These are phyloP conservation scores for Porites lutea DNA, from an alignment of 64 coral and sea anemone species.

Conservation along the genomic window DNA sequence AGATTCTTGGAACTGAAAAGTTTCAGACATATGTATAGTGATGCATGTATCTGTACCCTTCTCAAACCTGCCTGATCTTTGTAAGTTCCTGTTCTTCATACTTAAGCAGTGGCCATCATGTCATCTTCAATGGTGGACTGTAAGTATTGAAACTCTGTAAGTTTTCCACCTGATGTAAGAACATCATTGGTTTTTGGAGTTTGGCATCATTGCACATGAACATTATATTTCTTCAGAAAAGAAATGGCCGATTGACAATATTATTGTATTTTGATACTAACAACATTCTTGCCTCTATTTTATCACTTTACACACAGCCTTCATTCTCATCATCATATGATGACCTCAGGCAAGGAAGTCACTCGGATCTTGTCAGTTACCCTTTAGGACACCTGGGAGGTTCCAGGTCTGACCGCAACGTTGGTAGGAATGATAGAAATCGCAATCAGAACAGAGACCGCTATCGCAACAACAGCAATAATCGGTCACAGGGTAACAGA, in stretches of 20 bases:
- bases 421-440: conserved; percentile 48
- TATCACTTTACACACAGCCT: conserved; percentile 68
- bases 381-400: conserved; percentile 15
- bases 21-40: too few relatives aligned
- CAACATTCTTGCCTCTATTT: conserved; percentile 43
- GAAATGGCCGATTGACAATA: not conserved
- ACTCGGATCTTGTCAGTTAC: conserved; percentile 39
- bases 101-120: too few relatives aligned
- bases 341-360: conserved; percentile 10
- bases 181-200: too few relatives aligned
- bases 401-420: conserved; percentile 33
- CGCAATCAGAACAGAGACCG: conserved; percentile 61
- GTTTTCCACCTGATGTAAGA: too few relatives aligned
- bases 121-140: too few relatives aligned
- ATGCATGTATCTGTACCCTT: too few relatives aligned
- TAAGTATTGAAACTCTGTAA: too few relatives aligned
- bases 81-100: too few relatives aligned
- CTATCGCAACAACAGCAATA: conserved; percentile 52
- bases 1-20: too few relatives aligned
- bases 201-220: not conserved
- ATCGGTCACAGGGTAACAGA: conserved; percentile 43
- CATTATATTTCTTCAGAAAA: not conserved
- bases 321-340: conserved; percentile 47
- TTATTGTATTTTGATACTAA: conserved; percentile 5
- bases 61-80: too few relatives aligned